Conservation (phyloP, 2,113 vertebrate species). For the Seriola dumerili region DNA sequence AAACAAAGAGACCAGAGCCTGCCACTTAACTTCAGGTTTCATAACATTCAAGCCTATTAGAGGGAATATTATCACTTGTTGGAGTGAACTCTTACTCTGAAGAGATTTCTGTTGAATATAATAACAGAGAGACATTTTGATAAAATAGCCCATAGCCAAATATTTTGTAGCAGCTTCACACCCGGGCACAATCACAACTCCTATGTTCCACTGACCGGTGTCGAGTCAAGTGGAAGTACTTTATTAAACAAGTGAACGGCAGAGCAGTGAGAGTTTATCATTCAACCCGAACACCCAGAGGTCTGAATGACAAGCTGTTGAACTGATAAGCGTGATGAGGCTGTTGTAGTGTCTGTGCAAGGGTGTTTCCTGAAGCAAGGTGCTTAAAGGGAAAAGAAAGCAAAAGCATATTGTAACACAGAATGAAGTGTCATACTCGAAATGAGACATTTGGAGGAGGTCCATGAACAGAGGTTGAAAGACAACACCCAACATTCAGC, state of each 20-base stretch:
- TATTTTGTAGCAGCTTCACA: slow-evolving; percentile 56
- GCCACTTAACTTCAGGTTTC: slow-evolving; percentile 63
- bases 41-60: slow-evolving; percentile 54
- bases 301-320: slow-evolving; percentile 66
- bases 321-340: slow-evolving; percentile 58
- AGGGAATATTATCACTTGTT: slow-evolving; percentile 49
- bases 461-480: too few relatives aligned
- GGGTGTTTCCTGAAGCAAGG: slow-evolving; percentile 38
- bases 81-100: slow-evolving; percentile 29
- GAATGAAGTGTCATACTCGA: too few relatives aligned
- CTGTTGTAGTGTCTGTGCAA: slow-evolving; percentile 6
- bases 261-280: slow-evolving; percentile 51
- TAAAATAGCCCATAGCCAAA: slow-evolving; percentile 9
- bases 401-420: background rate
- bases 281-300: slow-evolving; percentile 49
- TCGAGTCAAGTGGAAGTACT: slow-evolving; percentile 65
- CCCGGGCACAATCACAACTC: slow-evolving; percentile 40
- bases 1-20: slow-evolving; percentile 65
- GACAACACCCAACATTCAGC: background rate
- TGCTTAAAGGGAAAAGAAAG: slow-evolving; percentile 9
- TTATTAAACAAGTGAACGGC: slow-evolving; percentile 61
- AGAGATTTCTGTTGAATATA: slow-evolving; percentile 41
- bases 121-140: slow-evolving; percentile 38
- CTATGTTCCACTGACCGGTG: slow-evolving; percentile 41
- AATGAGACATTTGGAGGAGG: too few relatives aligned